These are phyloP conservation scores for Zenarchopterus dispar DNA, from an alignment of 2,797 vertebrate species.

Conservation along the genomic window DNA sequence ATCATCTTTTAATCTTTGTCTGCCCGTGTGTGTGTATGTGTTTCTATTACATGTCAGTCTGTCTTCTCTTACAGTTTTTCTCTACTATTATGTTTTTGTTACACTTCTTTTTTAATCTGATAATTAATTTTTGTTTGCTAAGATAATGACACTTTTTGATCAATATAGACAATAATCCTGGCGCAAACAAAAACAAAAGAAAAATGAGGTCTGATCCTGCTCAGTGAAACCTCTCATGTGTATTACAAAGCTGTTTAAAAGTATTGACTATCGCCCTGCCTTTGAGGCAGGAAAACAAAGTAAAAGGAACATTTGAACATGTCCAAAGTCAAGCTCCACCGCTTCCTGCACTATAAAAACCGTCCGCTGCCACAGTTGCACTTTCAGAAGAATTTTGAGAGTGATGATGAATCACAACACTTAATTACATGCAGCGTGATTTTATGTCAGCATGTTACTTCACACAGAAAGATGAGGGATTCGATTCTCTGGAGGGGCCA, in stretches of 20 bases:
- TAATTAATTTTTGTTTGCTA: too few relatives aligned
- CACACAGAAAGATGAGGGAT: slow-evolving; percentile 7
- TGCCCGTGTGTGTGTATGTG: not conserved
- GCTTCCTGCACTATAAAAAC: slow-evolving; percentile 1
- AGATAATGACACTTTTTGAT: not conserved
- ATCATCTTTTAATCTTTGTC: slow-evolving; percentile 61
- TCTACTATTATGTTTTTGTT: not conserved
- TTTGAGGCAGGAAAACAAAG: not conserved
- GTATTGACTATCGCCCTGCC: not conserved
- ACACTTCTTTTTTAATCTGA: not conserved
- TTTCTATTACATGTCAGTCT: slow-evolving; percentile 23
- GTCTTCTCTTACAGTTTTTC: slow-evolving; percentile 4
- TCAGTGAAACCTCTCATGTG: too few relatives aligned
- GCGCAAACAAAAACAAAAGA: slow-evolving; percentile 4
- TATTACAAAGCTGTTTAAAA: slow-evolving; percentile 7
- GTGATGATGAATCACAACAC: slow-evolving; percentile 14
- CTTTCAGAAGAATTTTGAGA: slow-evolving; percentile 8
- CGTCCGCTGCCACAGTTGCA: not conserved
- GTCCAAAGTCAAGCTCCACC: slow-evolving; percentile 2
- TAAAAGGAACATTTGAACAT: not conserved
- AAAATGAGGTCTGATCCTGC: not conserved
- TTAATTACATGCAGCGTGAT: slow-evolving; percentile 41
- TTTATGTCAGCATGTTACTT: slow-evolving; percentile 14
- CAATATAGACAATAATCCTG: not conserved
- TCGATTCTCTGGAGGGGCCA: slow-evolving; percentile 27